phyloP scores from a whole-genome alignment of 2,113 vertebrate species.

The Polypterus senegalus region DNA sequence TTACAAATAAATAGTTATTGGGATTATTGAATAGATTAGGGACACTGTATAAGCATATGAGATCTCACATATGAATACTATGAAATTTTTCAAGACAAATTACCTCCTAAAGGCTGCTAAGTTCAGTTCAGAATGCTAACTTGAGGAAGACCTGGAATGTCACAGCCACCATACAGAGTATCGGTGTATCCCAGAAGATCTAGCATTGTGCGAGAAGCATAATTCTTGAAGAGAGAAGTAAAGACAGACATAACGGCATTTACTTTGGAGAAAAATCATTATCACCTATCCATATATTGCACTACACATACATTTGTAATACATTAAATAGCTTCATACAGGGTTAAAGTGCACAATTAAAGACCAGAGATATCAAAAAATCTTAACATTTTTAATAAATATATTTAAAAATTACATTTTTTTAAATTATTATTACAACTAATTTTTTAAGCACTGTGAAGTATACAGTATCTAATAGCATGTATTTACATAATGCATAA shows the following conservation, averaged over 20 bases:
- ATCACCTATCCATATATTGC: no score
- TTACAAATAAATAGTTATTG: no score
- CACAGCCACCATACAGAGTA: neutral
- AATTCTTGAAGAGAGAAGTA: constrained; percentile 2
- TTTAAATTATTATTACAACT: neutral
- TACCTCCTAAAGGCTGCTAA: no score
- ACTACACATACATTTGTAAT: neutral
- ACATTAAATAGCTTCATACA: no score
- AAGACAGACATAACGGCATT: neutral
- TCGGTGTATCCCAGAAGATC: neutral
- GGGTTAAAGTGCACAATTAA: neutral
- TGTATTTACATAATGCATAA: no score
- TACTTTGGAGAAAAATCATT: neutral
- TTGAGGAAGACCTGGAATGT: neutral
- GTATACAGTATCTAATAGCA: no score
- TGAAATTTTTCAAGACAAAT: no score
- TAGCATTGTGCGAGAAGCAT: neutral
- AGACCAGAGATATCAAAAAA: neutral
- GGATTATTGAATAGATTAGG: no score
- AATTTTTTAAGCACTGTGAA: no score
- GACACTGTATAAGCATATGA: no score
- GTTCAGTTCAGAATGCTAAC: no score
- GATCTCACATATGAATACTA: no score
- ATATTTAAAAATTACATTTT: neutral
- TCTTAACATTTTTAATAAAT: neutral